Percentiles rank a stretch among this genome's conserved stretches.
Conservation (phyloP, 2,113 vertebrate species). For the Trichomycterus rosablanca region DNA sequence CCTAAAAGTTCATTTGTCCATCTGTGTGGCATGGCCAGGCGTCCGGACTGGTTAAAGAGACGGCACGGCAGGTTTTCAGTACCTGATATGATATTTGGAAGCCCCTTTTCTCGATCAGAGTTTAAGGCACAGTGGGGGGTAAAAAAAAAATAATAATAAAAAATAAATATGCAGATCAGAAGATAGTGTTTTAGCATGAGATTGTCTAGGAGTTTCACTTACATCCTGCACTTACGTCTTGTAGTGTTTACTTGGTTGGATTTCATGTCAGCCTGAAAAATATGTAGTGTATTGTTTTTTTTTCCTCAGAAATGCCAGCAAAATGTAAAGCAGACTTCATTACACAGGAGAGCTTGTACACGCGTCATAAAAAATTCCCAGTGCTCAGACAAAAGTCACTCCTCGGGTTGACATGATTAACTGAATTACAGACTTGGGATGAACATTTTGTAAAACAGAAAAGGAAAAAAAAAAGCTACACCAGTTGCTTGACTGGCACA, state of each 20-base stretch:
- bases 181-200: slow-evolving; percentile 50
- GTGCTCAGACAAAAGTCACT: slow-evolving; percentile 60
- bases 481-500: too few relatives aligned
- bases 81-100: slow-evolving; percentile 57
- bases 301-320: background rate
- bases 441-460: background rate
- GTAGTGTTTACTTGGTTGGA: slow-evolving; percentile 5
- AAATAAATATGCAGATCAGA: slow-evolving; percentile 72
- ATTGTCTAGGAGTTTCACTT: slow-evolving; percentile 14
- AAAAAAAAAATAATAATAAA: slow-evolving; percentile 55
- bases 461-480: slow-evolving; percentile 43
- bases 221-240: background rate
- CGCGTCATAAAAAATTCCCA: slow-evolving; percentile 68
- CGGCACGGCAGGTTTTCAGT: slow-evolving; percentile 65
- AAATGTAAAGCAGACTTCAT: slow-evolving; percentile 15
- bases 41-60: too few relatives aligned
- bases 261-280: too few relatives aligned
- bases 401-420: background rate
- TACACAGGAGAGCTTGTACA: slow-evolving; percentile 19
- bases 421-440: slow-evolving; percentile 4
- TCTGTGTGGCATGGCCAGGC: slow-evolving; percentile 75
- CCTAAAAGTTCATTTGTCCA: slow-evolving; percentile 20
- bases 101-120: slow-evolving; percentile 56
- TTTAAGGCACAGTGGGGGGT: slow-evolving; percentile 63
- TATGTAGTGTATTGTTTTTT: too few relatives aligned